These are phyloP conservation scores for Stigmatopora argus DNA, from an alignment of 2,113 vertebrate genomes.

Conservation along the genomic window DNA sequence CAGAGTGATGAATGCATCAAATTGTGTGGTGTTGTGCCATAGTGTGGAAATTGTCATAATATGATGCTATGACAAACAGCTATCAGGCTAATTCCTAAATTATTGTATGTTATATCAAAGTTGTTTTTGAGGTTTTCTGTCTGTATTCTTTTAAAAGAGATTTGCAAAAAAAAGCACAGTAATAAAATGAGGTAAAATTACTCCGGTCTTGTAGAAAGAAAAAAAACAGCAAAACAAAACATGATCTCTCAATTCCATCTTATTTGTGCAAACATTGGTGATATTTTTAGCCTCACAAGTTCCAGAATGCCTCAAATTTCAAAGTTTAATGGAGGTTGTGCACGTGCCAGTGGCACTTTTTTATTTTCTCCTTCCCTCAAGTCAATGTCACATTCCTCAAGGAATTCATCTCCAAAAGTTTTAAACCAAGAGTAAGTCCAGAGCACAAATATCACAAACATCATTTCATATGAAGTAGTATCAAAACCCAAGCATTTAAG, in stretches of 20 bases:
- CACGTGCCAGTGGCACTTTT: neutral
- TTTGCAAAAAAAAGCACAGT: neutral
- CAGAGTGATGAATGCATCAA: no score
- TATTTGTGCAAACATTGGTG: neutral
- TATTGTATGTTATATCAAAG: neutral
- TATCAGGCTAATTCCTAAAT: neutral
- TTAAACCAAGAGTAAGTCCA: no score
- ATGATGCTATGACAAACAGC: neutral
- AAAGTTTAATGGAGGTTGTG: neutral
- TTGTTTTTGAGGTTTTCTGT: no score
- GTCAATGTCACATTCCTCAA: neutral
- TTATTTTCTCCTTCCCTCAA: neutral
- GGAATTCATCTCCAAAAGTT: no score
- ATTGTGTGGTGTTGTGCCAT: neutral
- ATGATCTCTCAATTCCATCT: neutral
- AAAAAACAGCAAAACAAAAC: neutral
- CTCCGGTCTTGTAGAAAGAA: neutral
- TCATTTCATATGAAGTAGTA: neutral
- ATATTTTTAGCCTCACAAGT: slow-evolving; percentile 3
- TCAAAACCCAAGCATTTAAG: neutral
- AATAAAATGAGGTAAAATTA: neutral
- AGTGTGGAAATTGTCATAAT: no score
- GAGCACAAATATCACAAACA: neutral
- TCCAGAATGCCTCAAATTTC: neutral
- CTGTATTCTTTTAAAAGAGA: neutral